Evolutionary conservation across 2,888 invertebrate species (phyloP), one percentile per base, ranked within the genome.

Genomic region (Patella pellucida): DNA sequence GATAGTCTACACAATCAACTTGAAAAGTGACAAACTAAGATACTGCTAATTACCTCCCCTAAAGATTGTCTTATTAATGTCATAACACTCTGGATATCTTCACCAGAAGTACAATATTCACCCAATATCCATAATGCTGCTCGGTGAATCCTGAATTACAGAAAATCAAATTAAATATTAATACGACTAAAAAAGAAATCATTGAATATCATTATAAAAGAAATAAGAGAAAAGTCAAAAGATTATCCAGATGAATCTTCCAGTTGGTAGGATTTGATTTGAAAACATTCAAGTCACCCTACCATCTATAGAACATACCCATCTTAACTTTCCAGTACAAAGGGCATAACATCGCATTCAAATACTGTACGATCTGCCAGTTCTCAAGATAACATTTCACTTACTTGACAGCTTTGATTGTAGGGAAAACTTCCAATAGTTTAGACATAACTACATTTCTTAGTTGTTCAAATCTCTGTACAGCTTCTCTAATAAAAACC

Each of bases 61-160:
- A 96, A 91, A 3, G 95, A 93, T 81, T 93, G 93, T 81, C 94
- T 93, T 52, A 98, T 93, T 81, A 94, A 94, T 71, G 93, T 93
- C 88, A 98, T 94, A 3, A 97, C 96, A 77, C 94, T 94, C 79
- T 94, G 93, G 62, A 97, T 96, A 81, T 97, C 95, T 27, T 94
- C 93, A 50, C 94, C 92, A 0, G 94, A 93, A 76, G 95, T 95
- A 1, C 97, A 96, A 91, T 97, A 99, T 91, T 99, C 98, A 7
- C 99, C 99, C 77, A 98, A 93, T 87, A 99, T 96, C 99, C 99
- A 99, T 75, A 99, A 92, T 1, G 98, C 97, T 0, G 97, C 95
- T 78, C 98, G 94, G 85, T 97, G 96, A 51, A 97, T 95, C 84
- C 90, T 90, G 76, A 1, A 75, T 78, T 56, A 68, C 41, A 76